Evolutionary conservation across 2,888 invertebrate genomes (phyloP), one percentile per base, ranked within the genome.

Genomic region (Timema podura): DNA sequence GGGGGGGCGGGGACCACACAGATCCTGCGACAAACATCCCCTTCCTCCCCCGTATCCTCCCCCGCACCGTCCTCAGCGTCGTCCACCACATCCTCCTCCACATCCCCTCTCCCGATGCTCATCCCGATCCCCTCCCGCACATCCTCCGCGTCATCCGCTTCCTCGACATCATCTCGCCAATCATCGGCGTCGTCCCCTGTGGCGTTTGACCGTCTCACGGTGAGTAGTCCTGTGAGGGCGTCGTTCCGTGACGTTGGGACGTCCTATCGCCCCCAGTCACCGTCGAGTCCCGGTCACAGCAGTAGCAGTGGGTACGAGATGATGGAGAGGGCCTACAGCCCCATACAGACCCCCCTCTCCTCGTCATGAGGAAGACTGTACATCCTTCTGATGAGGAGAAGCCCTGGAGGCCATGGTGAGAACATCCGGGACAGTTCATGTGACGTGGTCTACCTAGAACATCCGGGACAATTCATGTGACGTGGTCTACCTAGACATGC

Each of bases 371-470:
- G 78, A 90, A 86, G 83, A 83, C 77, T 72, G 82, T 83, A 2
- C 76, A 79, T 69, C 84, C 83, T 8, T 48, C 48, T 70, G 84
- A 86, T 73, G 91, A 90, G 77, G 91, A 91, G 64, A 90, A 90
- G 77, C 91, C 91, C 46, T 93, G 93, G 92, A 85, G 92, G 77
- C 92, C 92, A 5, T 93, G 92, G 93, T 91, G 72, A 73, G 16
- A 6, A 6, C n/a, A 54, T 30, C 30, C 30, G 30, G 30, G n/a
- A n/a, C n/a, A n/a, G n/a, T n/a, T n/a, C n/a, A n/a, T n/a, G n/a
- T n/a, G n/a, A n/a, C n/a, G n/a, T n/a, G n/a, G n/a, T n/a, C n/a
- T n/a, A n/a, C n/a, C n/a, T n/a, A n/a, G n/a, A n/a, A n/a, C n/a
- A n/a, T n/a, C n/a, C n/a, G n/a, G n/a, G n/a, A n/a, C n/a, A n/a